phyloP scores from a whole-genome alignment of 2,797 vertebrate species.

The Lemur catta region DNA sequence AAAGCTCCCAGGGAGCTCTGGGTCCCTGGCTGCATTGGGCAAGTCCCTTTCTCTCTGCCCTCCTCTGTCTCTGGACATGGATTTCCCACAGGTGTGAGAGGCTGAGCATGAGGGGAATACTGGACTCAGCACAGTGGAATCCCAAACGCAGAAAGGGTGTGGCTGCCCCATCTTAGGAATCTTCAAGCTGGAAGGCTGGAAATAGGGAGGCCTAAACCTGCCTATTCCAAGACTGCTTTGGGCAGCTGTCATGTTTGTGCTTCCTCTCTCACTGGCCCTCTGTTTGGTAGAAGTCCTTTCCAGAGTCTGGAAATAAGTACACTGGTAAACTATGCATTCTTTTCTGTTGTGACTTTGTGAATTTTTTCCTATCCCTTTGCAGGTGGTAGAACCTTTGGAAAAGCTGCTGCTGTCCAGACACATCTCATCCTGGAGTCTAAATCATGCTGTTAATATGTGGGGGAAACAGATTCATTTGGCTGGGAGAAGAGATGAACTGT shows the following conservation, averaged over 20 bases:
- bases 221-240: too few species aligned
- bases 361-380: not conserved
- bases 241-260: not conserved
- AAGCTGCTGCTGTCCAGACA: not conserved
- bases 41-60: accelerated
- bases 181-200: accelerated
- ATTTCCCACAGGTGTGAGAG: not conserved
- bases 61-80: not conserved
- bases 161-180: not conserved
- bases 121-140: too few species aligned
- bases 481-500: not conserved
- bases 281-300: not conserved
- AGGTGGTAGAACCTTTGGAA: not conserved
- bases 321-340: not conserved
- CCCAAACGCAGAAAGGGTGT: not conserved
- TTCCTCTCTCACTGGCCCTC: not conserved
- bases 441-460: not conserved
- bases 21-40: accelerated
- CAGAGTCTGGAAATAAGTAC: not conserved
- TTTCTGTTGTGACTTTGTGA: not conserved
- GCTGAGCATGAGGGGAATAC: accelerated
- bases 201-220: accelerated
- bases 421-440: not conserved
- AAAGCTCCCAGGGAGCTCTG: not conserved
- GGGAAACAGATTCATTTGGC: not conserved